Evolutionary conservation across 2,797 vertebrate genomes (phyloP).

Genomic region (Anas bahamensis): DNA sequence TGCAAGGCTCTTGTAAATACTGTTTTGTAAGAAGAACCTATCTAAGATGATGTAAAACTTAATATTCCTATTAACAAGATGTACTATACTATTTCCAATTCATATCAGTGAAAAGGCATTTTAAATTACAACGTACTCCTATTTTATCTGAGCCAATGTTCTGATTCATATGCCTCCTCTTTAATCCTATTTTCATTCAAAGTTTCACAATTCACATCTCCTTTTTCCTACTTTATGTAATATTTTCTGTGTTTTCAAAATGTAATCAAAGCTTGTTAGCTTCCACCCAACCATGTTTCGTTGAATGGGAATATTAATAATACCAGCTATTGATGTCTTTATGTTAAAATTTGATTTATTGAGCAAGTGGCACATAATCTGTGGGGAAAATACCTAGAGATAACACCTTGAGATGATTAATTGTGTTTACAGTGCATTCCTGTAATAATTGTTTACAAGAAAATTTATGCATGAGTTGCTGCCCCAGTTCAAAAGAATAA

Average conservation of each 20-base stretch:
- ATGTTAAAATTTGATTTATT: constrained; percentile 73
- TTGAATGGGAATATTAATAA: constrained; percentile 72
- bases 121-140: constrained; percentile 36
- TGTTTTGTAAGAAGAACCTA: constrained; percentile 46
- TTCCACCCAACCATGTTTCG: constrained; percentile 21
- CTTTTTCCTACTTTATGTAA: constrained; percentile 40
- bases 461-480: constrained; percentile 73
- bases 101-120: constrained; percentile 31
- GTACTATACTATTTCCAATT: constrained; percentile 25
- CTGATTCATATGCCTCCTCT: constrained; percentile 43
- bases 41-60: constrained; percentile 58
- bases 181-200: constrained; percentile 45
- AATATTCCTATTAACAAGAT: constrained; percentile 64
- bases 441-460: constrained; percentile 76
- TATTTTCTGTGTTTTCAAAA: constrained; percentile 49
- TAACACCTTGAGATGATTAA: constrained; percentile 76
- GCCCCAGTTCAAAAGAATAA: constrained; percentile 73
- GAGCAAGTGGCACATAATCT: constrained; percentile 62
- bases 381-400: constrained; percentile 72
- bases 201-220: constrained; percentile 40
- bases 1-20: constrained; percentile 51
- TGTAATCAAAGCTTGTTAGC: constrained; percentile 57
- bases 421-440: constrained; percentile 73
- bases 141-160: constrained; percentile 45
- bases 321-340: constrained; percentile 65